Evolutionary conservation across 2,888 invertebrate species (phyloP), one percentile per base, ranked within the genome.

Genomic region (Pardosa pseudoannulata): DNA sequence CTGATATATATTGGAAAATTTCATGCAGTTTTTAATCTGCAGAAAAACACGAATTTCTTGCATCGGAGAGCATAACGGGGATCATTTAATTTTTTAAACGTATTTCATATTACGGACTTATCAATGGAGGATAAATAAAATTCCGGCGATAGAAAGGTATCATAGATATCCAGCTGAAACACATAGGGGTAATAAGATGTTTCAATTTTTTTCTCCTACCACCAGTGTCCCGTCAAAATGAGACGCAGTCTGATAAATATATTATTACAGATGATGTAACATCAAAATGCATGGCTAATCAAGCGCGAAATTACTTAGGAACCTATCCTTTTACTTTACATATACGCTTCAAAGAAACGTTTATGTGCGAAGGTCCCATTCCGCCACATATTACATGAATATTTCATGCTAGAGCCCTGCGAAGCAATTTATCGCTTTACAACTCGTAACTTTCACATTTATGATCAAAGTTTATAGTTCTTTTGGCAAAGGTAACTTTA

Each of bases 351-450:
- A 41, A 64, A 71, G 75, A 75, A 82, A 65, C 75, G 75, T 82
- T 82, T 82, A 82, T 82, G 70, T 70, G 74, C 75, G 36, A 70
- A 81, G n/a, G 68, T 62, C 74, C 70, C 74, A 81, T 81, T 74
- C 68, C 39, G 36, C 36, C 27, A 39, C 64, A 82, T 75, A 82
- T 82, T 70, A 82, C 71, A 82, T 82, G 82, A 82, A 82, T 82
- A 82, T 82, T 82, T 82, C 82, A 82, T 82, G 75, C 62, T 71
- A 71, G 71, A 36, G 41, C 23, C 74, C 2, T 75, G 74, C 41
- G 41, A 75, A 64, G 82, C 82, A 76, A 82, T 82, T 82, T 82
- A 82, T 82, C 82, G 82, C 64, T 82, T 71, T 82, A 75, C 82
- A 82, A 82, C 75, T 82, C 75, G 82, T 82, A 82, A 82, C 74